phyloP scores from a whole-genome alignment of 2,113 vertebrate genomes.

The Eulemur macaco region DNA sequence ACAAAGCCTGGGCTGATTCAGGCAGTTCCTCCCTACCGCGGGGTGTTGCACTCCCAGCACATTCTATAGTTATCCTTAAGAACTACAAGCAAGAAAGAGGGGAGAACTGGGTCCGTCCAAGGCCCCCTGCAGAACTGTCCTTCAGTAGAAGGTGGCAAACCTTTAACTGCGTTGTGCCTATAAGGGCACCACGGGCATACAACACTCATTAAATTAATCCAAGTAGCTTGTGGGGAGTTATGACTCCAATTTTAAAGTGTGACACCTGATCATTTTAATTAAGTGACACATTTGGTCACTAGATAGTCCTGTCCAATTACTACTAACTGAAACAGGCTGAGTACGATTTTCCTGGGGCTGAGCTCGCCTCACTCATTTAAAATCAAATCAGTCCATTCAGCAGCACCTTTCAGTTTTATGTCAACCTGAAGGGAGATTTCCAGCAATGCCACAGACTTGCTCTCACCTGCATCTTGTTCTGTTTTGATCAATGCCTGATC shows the following conservation, averaged over 20 bases:
- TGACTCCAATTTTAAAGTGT: not conserved
- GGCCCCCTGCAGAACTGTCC: not conserved
- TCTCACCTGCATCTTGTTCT: not conserved
- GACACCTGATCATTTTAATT: constrained; percentile 21
- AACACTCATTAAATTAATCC: not conserved
- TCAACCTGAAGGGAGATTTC: not conserved
- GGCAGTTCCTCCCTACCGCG: not conserved
- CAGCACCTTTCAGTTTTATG: not conserved
- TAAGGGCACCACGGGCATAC: not conserved
- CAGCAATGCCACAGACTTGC: not conserved
- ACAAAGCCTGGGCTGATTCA: not conserved
- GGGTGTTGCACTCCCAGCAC: not conserved
- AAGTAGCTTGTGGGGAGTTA: not conserved
- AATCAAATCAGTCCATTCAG: not conserved
- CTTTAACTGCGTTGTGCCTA: not conserved
- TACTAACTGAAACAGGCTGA: not conserved
- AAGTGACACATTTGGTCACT: not conserved
- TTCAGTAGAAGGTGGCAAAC: not conserved
- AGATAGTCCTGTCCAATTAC: not conserved
- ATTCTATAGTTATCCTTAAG: too few relatives aligned
- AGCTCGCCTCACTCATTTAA: not conserved
- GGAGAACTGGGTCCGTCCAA: not conserved
- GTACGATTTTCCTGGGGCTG: constrained; percentile 25
- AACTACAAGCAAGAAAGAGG: not conserved
- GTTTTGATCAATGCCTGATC: constrained; percentile 11